Evolutionary conservation across 2,797 vertebrate genomes (phyloP).

Genomic region (Okamejei kenojei): DNA sequence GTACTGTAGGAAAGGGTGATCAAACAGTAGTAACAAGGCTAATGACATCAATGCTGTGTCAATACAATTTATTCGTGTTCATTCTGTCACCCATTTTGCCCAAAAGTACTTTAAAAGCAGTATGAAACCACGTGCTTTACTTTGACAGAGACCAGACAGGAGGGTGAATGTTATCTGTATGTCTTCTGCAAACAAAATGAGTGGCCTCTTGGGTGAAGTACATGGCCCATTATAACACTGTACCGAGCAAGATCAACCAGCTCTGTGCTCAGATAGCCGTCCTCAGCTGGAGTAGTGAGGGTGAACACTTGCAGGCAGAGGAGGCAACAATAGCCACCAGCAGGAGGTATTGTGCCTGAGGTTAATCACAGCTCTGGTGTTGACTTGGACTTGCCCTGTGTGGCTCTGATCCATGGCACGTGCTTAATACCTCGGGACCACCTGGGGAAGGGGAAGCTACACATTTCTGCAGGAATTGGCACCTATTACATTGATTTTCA

Average conservation of each 20-base stretch:
- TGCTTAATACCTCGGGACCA: background rate
- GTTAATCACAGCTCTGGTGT: background rate
- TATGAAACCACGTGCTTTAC: background rate
- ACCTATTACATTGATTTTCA: background rate
- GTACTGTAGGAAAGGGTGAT: background rate
- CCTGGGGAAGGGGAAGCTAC: background rate
- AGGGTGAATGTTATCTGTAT: background rate
- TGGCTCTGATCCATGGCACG: background rate
- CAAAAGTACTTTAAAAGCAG: background rate
- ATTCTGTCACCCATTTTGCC: background rate
- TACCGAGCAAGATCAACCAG: background rate
- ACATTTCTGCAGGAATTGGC: background rate
- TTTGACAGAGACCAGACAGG: background rate
- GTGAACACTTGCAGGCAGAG: background rate
- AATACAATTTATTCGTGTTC: background rate
- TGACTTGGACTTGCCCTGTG: background rate
- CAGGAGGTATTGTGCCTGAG: background rate
- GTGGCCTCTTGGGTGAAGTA: background rate
- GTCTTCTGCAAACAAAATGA: background rate
- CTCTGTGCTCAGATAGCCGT: background rate
- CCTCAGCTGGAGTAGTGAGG: background rate
- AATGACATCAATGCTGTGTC: background rate
- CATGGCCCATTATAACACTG: background rate
- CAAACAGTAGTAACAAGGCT: background rate
- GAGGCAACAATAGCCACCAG: background rate